phyloP scores from a whole-genome alignment of 1,140 invertebrate genomes.

The Pseudomyrmex concolor region DNA sequence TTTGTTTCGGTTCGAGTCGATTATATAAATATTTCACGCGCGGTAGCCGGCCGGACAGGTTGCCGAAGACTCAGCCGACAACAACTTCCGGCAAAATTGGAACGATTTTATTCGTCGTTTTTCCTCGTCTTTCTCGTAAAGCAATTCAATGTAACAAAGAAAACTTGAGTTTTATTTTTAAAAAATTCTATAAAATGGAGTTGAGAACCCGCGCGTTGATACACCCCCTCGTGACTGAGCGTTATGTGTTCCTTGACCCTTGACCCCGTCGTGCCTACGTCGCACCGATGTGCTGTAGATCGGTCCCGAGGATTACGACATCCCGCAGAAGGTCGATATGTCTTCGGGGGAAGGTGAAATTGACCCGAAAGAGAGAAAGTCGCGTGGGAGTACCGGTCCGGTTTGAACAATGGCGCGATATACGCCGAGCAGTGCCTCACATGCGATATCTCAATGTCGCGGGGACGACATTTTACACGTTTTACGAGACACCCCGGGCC shows the following conservation, averaged over 20 bases:
- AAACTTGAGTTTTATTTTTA: neutral
- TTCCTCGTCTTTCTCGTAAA: neutral
- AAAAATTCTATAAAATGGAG: neutral
- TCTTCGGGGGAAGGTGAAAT: constrained; percentile 55
- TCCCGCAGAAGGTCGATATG: constrained; percentile 54
- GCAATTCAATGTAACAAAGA: neutral
- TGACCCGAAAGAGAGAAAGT: constrained; percentile 46
- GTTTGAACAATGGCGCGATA: constrained; percentile 38
- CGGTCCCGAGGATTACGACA: constrained; percentile 50
- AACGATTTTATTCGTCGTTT: neutral
- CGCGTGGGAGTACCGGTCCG: constrained; percentile 38
- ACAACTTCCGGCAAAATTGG: neutral
- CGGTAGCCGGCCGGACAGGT: neutral
- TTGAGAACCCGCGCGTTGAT: constrained; percentile 29
- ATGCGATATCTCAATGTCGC: constrained; percentile 41
- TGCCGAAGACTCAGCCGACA: neutral
- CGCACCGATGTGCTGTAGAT: constrained; percentile 39
- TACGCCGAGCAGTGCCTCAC: neutral
- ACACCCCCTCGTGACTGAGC: constrained; percentile 37
- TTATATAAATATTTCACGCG: constrained; percentile 6
- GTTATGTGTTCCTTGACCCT: constrained; percentile 38
- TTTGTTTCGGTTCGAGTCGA: neutral
- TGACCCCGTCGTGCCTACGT: constrained; percentile 10
- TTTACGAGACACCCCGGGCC: constrained; percentile 39
- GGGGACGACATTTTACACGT: constrained; percentile 40